Evolutionary conservation across 2,113 vertebrate genomes (phyloP), one percentile per base, ranked within the genome.

Genomic region (Muscicapa adusta): DNA sequence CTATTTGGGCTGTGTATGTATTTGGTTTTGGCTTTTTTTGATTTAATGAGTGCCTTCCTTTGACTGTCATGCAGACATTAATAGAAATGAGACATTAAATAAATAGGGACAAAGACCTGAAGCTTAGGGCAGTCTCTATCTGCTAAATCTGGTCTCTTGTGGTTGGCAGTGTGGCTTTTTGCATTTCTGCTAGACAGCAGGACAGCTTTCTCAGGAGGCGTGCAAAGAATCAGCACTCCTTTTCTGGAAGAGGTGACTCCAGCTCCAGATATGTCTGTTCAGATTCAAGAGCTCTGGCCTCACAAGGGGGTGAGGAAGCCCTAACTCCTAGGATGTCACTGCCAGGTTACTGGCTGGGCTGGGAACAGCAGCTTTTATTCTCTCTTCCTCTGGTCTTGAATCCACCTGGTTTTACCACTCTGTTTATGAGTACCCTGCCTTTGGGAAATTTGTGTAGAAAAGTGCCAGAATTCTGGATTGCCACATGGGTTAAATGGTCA

Each of bases 71-170:
- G 7, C 12, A 57, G 63, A 18, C 18, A 76, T 80, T 72, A 51
- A 62, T 2, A 62, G 33, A 81, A 78, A 24, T 24, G 19, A 24
- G 14, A 6, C 0, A 0, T 87, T 61, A 74, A 77, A 57, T 23
- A 4, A 34, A 84, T 40, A 58, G 13, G 7, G 43, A 62, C 3
- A 18, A 45, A 79, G 51, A 56, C 17, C 11, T 61, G 15, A 76
- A 66, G 24, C 5, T 73, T 68, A 48, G 12, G 7, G 18, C 5
- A 61, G 29, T 26, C 33, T 68, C 31, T 61, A 2, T 60, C n/a
- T 2, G 1, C 13, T 45, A 53, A 86, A 12, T n/a, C 33, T 33
- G 20, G 9, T 47, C n/a, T 72, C 6, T 8, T 0, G 0, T 40
- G 6, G 8, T 18, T 79, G 29, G 13, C 9, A 58, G 5, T 3